Evolutionary conservation across 2,888 invertebrate species (phyloP), one percentile per base, ranked within the genome.

Genomic region (Perdita meconis): DNA sequence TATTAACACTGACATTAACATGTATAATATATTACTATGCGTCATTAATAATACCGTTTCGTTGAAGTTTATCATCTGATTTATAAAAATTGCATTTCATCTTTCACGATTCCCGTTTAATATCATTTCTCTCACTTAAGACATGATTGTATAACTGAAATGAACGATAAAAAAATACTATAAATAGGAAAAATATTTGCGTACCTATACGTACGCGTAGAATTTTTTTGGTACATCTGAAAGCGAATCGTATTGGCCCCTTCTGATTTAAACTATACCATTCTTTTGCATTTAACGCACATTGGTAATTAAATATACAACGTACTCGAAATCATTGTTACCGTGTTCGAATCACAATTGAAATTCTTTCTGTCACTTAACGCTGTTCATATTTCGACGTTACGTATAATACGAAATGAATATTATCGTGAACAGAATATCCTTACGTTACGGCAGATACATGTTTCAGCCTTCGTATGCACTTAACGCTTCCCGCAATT

Each of bases 401-500:
- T 38, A 38, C n/a, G 2, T 16, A 34, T 47, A 60, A n/a, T 16
- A 61, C 10, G 26, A 50, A 67, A 57, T 40, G 22, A 19, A 19
- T 30, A 30, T 19, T 36, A 72, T 16, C 56, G 8, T 36, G 19
- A 47, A 56, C 34, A 24, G 53, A 61, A 26, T 34, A 57, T 44
- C 22, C 13, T 26, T 63, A 40, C 4, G 40, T 69, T 40, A 19
- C 13, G 16, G 36, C 50, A 64, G 13, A 47, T 38, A 19, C 4
- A 24, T 12, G 8, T 38, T 59, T 78, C 59, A 80, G 5, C 82
- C 89, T 53, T 92, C 92, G 85, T 94, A 94, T 60, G 93, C 93
- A 44, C 89, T 91, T 73, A 94, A 91, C 22, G 94, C 94, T 80
- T 94, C 94, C 91, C 96, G 95, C 83, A 97, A 93, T 89, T 95